phyloP scores from a whole-genome alignment of 2,113 vertebrate species.

The Pleuronectes platessa region DNA sequence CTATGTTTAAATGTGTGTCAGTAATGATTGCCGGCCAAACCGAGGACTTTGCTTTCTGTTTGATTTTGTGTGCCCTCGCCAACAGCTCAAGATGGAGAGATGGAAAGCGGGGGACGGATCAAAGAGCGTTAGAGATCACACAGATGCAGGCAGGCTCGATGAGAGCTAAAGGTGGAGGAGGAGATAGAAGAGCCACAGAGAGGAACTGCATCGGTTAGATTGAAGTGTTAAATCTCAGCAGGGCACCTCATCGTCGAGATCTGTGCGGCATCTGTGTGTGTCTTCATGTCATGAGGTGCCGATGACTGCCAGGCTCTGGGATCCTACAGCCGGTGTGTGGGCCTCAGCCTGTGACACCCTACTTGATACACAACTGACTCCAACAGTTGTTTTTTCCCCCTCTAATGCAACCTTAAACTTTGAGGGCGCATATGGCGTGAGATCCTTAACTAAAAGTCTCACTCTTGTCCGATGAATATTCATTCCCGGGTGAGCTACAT shows the following conservation, averaged over 20 bases:
- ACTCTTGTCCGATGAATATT: conserved; percentile 36
- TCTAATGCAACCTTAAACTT: conserved; percentile 27
- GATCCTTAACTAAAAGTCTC: conserved; percentile 32
- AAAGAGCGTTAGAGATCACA: conserved; percentile 66
- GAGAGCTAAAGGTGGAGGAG: conserved; percentile 68
- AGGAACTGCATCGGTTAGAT: conserved; percentile 52
- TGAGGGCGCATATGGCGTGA: conserved; percentile 7
- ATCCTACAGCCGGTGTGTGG: conserved; percentile 69
- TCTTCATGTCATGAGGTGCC: conserved; percentile 55
- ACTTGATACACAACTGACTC: conserved; percentile 38
- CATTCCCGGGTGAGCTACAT: conserved; percentile 20
- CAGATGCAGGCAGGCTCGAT: conserved; percentile 39
- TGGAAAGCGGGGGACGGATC: conserved; percentile 52
- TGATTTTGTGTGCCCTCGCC: conserved; percentile 59
- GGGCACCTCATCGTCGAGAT: conserved; percentile 65
- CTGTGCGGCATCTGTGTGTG: conserved; percentile 41
- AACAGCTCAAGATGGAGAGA: conserved; percentile 55
- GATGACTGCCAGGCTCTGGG: conserved; percentile 31
- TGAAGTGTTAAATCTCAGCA: conserved; percentile 70
- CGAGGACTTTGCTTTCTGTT: conserved; percentile 48
- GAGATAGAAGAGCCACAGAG: conserved; percentile 49
- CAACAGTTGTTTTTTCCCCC: conserved; percentile 16
- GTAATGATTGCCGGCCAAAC: conserved; percentile 38
- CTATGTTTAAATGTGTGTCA: conserved; percentile 29
- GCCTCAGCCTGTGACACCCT: conserved; percentile 42